These are phyloP conservation scores for Papilio helenus DNA, from an alignment of 1,140 invertebrate genomes.

Conservation along the genomic window DNA sequence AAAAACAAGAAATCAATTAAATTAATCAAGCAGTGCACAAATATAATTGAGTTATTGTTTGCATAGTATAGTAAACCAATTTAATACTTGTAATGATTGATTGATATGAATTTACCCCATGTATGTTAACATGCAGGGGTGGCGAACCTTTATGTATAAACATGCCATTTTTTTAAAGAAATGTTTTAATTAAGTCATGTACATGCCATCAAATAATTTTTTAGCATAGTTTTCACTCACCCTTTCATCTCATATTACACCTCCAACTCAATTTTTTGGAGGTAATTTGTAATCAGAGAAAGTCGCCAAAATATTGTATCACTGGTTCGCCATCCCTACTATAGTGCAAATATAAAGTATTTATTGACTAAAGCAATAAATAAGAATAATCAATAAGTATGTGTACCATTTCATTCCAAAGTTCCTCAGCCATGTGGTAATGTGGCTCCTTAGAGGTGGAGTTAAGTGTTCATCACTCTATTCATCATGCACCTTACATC, in stretches of 20 bases:
- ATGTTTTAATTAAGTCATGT: no score
- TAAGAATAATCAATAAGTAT: conserved; percentile 40
- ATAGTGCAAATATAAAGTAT: conserved; percentile 2
- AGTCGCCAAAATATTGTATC: no score
- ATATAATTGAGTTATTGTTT: not conserved
- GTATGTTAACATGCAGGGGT: not conserved
- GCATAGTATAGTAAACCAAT: no score
- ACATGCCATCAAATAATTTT: no score
- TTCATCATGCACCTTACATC: conserved; percentile 78
- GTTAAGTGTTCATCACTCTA: conserved; percentile 69
- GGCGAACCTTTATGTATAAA: no score
- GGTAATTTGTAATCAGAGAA: no score
- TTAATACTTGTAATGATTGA: not conserved
- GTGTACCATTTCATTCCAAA: conserved; percentile 80
- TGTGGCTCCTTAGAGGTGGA: conserved; percentile 55
- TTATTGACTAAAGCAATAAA: not conserved
- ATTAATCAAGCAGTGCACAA: not conserved
- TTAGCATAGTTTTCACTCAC: no score
- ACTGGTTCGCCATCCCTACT: no score
- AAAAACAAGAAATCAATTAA: not conserved
- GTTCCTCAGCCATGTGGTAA: conserved; percentile 61
- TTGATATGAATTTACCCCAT: not conserved
- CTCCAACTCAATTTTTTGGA: no score
- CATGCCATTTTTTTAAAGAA: no score
- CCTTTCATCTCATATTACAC: no score